Evolutionary conservation across 2,888 invertebrate genomes (phyloP), one percentile per base, ranked within the genome.

Genomic region (Drosophila setosimentum): DNA sequence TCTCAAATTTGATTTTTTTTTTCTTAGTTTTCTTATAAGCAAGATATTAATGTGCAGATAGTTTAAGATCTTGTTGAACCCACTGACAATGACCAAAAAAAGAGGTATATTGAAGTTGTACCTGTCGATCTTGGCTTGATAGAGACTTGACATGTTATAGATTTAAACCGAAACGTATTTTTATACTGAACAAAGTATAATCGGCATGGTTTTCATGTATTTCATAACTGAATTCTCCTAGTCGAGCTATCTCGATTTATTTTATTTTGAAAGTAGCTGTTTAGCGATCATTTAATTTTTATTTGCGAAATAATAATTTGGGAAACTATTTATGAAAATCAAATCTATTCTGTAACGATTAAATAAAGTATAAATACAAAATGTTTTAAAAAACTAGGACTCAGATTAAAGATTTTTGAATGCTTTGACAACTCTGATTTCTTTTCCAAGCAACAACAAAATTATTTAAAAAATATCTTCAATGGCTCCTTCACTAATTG

Each of bases 1-100:
- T 59, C 27, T 68, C 32, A 48, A 75, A 75, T 75, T 71, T 71
- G 61, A 27, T 33, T 29, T 60, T 51, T 45, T 54, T 78, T 75
- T 68, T 66, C 33, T 33, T 51, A 49, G 58, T 78, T 75, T 68
- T 66, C 33, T 33, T 45, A 49, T 69, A 63, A 60, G 27, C 35
- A 40, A 37, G 0, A 16, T 33, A 45, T 42, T 45, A 42, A 24
- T 35, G 8, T 10, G 5, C 16, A 1, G 2, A 18, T 10, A 29
- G 1, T 29, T 0, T 10, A 18, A 27, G 11, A 27, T 5, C 4
- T 35, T n/a, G 13, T 51, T 30, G 1, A 10, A 30, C 5, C 0
- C 5, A 5, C n/a, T 30, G 13, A 13, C 33, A 6, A 21, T 16
- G 1, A 3, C 2, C 6, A 1, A 21, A 24, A 11, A 2, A 40